Conservation (phyloP, 1,140 invertebrate species). For the Aphelinus atriplicis region DNA sequence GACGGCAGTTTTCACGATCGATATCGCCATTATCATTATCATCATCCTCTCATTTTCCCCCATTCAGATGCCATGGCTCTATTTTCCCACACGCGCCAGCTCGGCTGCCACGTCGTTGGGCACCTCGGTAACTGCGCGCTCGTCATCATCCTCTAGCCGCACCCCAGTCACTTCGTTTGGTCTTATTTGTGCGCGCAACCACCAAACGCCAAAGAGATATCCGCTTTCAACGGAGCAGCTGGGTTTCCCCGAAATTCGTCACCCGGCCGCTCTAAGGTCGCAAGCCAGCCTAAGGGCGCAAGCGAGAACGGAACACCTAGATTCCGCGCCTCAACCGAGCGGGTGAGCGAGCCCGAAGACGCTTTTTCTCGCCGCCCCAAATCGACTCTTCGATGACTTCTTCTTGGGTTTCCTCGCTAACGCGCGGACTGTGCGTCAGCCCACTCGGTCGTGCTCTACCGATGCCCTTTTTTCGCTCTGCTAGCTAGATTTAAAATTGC, state of each 20-base stretch:
- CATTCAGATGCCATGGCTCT: constrained; percentile 1
- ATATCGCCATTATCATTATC: constrained; percentile 15
- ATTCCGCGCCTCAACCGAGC: background rate
- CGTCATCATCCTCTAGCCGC: background rate
- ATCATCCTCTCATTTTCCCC: constrained; percentile 12
- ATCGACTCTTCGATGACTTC: background rate
- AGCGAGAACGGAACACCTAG: no score
- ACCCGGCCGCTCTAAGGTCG: background rate
- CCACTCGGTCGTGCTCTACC: no score
- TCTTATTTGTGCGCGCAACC: background rate
- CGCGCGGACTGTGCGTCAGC: background rate
- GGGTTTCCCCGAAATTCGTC: constrained; percentile 21
- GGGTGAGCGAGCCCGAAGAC: background rate
- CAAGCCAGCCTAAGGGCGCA: no score
- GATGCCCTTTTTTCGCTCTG: no score
- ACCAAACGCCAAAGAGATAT: background rate
- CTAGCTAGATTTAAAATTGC: no score
- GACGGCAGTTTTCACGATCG: constrained; percentile 2
- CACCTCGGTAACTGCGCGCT: no score
- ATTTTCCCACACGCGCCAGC: no score
- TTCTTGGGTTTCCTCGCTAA: constrained; percentile 11
- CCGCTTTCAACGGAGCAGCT: background rate
- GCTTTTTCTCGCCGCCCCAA: background rate
- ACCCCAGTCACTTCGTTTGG: background rate
- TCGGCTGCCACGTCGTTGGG: no score